These are phyloP conservation scores for Sinhomidia bicolor DNA, from an alignment of 2,888 invertebrate genomes.

Conservation along the genomic window DNA sequence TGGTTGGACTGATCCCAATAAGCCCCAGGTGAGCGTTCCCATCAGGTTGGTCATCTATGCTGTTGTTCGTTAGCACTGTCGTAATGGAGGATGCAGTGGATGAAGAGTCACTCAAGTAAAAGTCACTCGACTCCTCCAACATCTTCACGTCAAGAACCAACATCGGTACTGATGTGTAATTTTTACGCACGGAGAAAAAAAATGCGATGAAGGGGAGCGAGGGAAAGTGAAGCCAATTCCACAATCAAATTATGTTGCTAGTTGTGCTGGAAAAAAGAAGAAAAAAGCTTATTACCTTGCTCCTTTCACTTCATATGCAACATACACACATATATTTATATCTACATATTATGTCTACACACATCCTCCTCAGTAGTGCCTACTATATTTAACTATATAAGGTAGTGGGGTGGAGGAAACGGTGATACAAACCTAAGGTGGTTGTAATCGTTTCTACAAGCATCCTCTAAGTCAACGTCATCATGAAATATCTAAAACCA, in stretches of 20 bases:
- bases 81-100: slow-evolving; percentile 79
- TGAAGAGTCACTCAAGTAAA: slow-evolving; percentile 80
- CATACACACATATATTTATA: not conserved
- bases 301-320: not conserved
- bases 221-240: slow-evolving; percentile 69
- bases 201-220: slow-evolving; percentile 12
- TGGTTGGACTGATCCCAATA: slow-evolving; percentile 71
- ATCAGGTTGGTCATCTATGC: slow-evolving; percentile 77
- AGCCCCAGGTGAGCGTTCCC: slow-evolving; percentile 75
- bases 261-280: slow-evolving; percentile 70
- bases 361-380: no score
- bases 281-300: slow-evolving; percentile 22
- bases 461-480: slow-evolving; percentile 28
- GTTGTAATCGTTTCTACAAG: slow-evolving; percentile 26
- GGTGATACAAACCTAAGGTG: slow-evolving; percentile 11
- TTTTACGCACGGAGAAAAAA: slow-evolving; percentile 44
- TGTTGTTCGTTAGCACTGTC: slow-evolving; percentile 75
- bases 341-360: no score
- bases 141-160: slow-evolving; percentile 76
- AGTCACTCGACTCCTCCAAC: slow-evolving; percentile 80
- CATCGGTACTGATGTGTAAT: slow-evolving; percentile 49
- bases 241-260: slow-evolving; percentile 73
- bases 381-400: no score
- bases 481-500: slow-evolving; percentile 36
- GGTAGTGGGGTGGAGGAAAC: not conserved